Base-by-base conservation (phyloP, 1,140 invertebrate species). In the Temnothorax nylanderi region DNA sequence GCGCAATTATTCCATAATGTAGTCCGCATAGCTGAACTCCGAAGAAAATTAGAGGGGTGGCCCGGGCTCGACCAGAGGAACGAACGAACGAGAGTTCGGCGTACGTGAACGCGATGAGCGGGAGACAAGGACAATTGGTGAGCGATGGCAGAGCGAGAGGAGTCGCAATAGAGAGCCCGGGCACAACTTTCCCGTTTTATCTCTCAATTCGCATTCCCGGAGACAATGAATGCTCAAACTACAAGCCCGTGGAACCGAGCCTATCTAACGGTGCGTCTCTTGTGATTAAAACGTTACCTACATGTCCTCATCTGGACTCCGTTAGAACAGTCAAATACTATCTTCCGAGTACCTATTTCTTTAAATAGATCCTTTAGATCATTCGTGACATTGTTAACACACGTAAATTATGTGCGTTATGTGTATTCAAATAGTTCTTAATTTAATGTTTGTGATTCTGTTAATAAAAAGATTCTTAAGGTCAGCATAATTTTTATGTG, bases 201-300 rank as follows among this genome's bases (percentile, higher is more conserved):
- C 93, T 94, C 92, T 94, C 92, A 93, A 95, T 95, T 94, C 93
- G 90, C 93, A 92, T 95, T 94, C 91, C 91, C 91, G 65, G 89
- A 92, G 91, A 92, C 92, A 91, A 92, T 93, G 92, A 94, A 93
- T 92, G 93, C 90, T 94, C 91, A 93, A 94, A 94, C 92, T 93
- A 93, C 91, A 93, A 89, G 90, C 91, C 90, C 78, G 84, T 56
- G 85, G 91, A 91, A 86, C 89, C 88, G 90, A 92, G 93, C 93
- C 93, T 93, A 94, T 91, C 92, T 92, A 90, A 87, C 82, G 74
- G 60, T 88, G 87, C 87, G 89, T 92, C 93, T 93, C 91, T 88
- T 94, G 92, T 94, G 94, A 95, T 95, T 94, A 95, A 94, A 94
- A 94, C 92, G 67, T 90, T 88, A 86, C 85, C 82, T 85, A 89